A percentile compares a stretch with the other conserved stretches of the same genome.
These are phyloP conservation scores for Pogonus chalceus DNA, from an alignment of 1,140 invertebrate genomes.

Conservation along the genomic window DNA sequence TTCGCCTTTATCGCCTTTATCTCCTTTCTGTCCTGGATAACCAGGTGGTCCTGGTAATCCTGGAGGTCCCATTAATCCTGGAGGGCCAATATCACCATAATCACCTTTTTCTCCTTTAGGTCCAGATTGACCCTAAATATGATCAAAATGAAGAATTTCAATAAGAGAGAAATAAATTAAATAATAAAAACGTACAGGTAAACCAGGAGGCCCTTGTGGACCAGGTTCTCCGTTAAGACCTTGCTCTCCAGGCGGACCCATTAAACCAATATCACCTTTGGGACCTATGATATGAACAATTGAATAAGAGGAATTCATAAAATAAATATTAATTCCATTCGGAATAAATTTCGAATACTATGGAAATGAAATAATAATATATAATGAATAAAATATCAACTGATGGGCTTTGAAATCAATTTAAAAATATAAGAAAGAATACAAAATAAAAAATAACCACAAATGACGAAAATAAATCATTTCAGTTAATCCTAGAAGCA, in stretches of 20 bases:
- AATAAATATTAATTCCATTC: too few species aligned
- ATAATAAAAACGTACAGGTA: constrained; percentile 46
- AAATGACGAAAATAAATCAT: not conserved
- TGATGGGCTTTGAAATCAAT: not conserved
- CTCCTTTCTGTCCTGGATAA: constrained; percentile 79
- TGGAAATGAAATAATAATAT: too few species aligned
- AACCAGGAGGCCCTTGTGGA: constrained; percentile 73
- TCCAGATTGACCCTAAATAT: constrained; percentile 57
- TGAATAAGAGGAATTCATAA: not conserved
- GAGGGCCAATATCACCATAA: constrained; percentile 84
- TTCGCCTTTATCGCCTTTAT: constrained; percentile 86
- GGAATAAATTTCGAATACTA: too few species aligned
- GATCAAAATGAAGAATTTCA: not conserved
- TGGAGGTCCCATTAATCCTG: constrained; percentile 71
- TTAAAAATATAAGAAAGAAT: not conserved
- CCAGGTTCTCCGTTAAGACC: constrained; percentile 76
- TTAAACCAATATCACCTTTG: constrained; percentile 46
- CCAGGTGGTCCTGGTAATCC: constrained; percentile 60
- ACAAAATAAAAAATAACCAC: constrained; percentile 10
- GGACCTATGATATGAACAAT: constrained; percentile 22
- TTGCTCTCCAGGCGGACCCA: constrained; percentile 67
- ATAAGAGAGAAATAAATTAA: constrained; percentile 4
- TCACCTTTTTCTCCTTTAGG: constrained; percentile 84
- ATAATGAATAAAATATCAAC: too few species aligned
- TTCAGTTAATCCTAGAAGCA: too few species aligned